Evolutionary conservation across 2,797 vertebrate species (phyloP), one percentile per base, ranked within the genome.

Genomic region (Coluber constrictor): DNA sequence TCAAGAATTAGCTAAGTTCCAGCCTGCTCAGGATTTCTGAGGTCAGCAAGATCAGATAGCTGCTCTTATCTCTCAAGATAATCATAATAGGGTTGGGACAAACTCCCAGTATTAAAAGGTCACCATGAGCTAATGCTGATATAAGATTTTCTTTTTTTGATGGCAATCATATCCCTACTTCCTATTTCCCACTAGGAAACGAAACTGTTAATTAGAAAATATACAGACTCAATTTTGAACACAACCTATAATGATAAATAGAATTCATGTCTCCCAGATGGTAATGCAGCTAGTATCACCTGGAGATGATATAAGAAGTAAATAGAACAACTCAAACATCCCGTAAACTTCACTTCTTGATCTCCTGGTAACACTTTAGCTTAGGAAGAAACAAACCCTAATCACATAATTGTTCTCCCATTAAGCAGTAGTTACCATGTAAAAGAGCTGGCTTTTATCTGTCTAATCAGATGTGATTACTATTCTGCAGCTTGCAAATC

Each of bases 391-490:
- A 18, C 66, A 37, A 74, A 37, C n/a, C n/a, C 92, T 96, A 97
- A 96, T 96, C 93, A 96, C 56, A 74, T 96, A 96, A 97, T 96
- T 96, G 60, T 90, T 96, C 93, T 95, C 94, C 92, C 92, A 96
- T 96, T 96, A 95, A 94, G 88, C 90, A 88, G 95, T 96, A 97
- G 93, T 95, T 96, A 93, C 95, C 92, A 96, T 93, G 89, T 92
- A 96, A 96, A 95, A 94, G 93, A 93, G 94, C 3, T 96, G 93
- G 90, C 88, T 92, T 93, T 96, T 91, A 92, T 91, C 95, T 96
- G 94, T 92, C 95, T 95, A 96, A 96, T 97, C 94, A 96, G 92
- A 13, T 95, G 20, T 96, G 95, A 96, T 96, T 96, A 94, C n/a
- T 94, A 20, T 93, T 90, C 55, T 93, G 79, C 56, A 20, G 91